Conservation (phyloP, 2,113 vertebrate genomes). For the Coryphaenoides rupestris region DNA sequence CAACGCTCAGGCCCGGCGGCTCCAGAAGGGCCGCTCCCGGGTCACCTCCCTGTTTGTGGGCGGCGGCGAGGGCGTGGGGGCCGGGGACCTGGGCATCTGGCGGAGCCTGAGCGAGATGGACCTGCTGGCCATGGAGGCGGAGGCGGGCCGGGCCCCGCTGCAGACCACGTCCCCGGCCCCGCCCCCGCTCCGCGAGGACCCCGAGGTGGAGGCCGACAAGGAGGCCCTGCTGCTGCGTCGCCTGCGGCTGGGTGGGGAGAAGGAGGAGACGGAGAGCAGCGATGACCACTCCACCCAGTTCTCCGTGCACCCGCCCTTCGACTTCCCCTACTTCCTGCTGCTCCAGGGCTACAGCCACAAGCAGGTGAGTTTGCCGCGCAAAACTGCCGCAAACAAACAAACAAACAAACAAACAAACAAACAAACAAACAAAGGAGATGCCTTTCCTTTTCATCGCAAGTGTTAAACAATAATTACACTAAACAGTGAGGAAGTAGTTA, state of each 20-base stretch:
- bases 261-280: slow-evolving; percentile 77
- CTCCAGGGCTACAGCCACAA: slow-evolving; percentile 72
- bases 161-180: too few relatives aligned
- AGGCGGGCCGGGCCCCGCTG: slow-evolving; percentile 42
- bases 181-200: slow-evolving; percentile 48
- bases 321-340: slow-evolving; percentile 78
- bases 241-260: slow-evolving; percentile 64
- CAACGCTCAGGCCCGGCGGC: slow-evolving; percentile 70
- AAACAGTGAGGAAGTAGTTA: not conserved
- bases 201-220: slow-evolving; percentile 61
- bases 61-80: slow-evolving; percentile 48
- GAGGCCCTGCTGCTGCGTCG: slow-evolving; percentile 52
- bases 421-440: too few relatives aligned
- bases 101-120: slow-evolving; percentile 78
- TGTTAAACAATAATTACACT: too few relatives aligned
- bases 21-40: slow-evolving; percentile 65
- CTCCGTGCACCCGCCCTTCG: slow-evolving; percentile 72
- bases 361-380: slow-evolving; percentile 50
- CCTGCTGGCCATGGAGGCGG: slow-evolving; percentile 58
- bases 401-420: too few relatives aligned
- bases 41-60: slow-evolving; percentile 74
- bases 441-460: too few relatives aligned
- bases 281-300: slow-evolving; percentile 74
- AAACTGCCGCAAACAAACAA: too few relatives aligned
- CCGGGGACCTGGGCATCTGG: slow-evolving; percentile 64